These are phyloP conservation scores for Gadopsis marmoratus DNA, from an alignment of 2,797 vertebrate species.

Conservation along the genomic window DNA sequence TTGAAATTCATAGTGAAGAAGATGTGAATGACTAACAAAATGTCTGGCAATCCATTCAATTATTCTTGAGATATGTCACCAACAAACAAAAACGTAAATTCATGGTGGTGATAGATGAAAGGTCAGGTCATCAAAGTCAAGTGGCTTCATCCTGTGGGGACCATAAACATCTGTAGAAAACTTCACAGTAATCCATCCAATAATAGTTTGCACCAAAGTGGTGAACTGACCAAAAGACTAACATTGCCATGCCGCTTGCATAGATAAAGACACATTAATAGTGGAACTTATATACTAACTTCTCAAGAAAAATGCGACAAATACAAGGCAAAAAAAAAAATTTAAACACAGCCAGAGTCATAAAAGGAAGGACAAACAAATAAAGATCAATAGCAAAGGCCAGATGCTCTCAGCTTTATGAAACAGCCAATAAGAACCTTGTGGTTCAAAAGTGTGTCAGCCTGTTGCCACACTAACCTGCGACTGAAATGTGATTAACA, in stretches of 20 bases:
- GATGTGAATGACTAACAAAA: background rate
- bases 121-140: background rate
- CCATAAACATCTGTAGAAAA: background rate
- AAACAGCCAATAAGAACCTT: background rate
- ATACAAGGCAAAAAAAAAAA: background rate
- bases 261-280: background rate
- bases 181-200: background rate
- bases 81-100: background rate
- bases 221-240: background rate
- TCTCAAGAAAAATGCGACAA: background rate
- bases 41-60: background rate
- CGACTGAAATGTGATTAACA: background rate
- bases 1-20: background rate
- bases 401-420: slow-evolving; percentile 3
- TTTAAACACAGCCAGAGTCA: background rate
- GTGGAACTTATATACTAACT: background rate
- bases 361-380: background rate
- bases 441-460: background rate
- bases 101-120: background rate
- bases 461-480: background rate
- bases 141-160: background rate
- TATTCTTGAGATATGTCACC: background rate
- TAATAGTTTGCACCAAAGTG: background rate
- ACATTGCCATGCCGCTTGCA: background rate
- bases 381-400: background rate